Conservation (phyloP, 2,888 invertebrate species). For the Rhagonycha fulva region DNA sequence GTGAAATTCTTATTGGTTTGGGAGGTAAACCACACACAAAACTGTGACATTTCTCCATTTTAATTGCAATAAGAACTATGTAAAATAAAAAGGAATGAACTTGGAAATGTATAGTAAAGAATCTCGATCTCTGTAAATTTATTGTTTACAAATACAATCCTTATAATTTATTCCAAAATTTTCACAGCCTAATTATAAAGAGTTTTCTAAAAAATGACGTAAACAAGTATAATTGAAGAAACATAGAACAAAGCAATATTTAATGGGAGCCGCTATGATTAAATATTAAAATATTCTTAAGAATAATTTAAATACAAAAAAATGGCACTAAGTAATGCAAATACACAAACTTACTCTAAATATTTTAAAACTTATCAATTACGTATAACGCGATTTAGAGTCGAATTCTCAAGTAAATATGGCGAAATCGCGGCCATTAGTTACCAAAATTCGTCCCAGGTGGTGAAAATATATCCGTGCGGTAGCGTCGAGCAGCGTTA, state of each 20-base stretch:
- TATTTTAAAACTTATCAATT: neutral
- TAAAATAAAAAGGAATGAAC: no score
- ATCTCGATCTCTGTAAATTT: neutral
- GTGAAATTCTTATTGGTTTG: no score
- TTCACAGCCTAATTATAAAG: conserved; percentile 32
- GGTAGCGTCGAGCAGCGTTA: no score
- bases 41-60: no score
- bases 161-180: conserved; percentile 31
- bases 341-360: neutral
- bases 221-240: neutral
- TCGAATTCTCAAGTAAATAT: neutral
- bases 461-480: neutral
- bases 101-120: neutral
- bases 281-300: conserved; percentile 10
- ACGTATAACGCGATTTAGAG: conserved; percentile 2
- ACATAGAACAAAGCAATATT: conserved; percentile 4
- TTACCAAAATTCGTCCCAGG: neutral
- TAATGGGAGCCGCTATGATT: conserved; percentile 12
- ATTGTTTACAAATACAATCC: conserved; percentile 30
- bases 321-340: conserved; percentile 20
- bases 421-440: neutral
- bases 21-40: no score
- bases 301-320: neutral
- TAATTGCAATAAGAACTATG: no score
- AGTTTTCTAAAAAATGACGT: neutral